phyloP scores from a whole-genome alignment of 23 tunicate genomes.

The Clavelina lepadiformis region DNA sequence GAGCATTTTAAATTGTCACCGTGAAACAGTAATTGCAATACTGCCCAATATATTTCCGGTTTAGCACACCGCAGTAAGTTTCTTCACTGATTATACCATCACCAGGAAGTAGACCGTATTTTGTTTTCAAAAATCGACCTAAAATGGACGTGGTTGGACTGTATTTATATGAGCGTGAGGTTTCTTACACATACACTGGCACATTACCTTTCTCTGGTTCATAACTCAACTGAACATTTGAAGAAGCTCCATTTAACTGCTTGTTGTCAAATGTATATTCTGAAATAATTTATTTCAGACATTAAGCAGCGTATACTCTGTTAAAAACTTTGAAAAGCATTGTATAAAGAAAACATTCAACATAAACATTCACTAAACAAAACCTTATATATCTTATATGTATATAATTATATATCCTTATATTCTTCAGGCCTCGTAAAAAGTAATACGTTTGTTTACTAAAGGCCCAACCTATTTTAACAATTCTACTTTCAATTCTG shows the following conservation, averaged over 20 bases:
- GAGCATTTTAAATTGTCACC: slow-evolving; percentile 6
- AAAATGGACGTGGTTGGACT: no score
- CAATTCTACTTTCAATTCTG: no score
- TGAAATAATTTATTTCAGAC: no score
- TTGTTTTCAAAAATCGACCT: slow-evolving; percentile 40
- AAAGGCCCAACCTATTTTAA: no score
- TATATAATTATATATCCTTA: no score
- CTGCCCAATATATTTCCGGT: background rate
- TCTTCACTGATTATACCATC: slow-evolving; percentile 18
- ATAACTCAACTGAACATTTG: background rate
- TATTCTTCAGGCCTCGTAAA: no score
- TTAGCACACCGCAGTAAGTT: slow-evolving; percentile 23
- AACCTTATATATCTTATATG: no score
- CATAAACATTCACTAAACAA: no score
- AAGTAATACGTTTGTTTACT: no score
- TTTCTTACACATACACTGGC: background rate
- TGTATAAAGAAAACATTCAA: background rate
- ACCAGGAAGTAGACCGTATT: slow-evolving; percentile 9
- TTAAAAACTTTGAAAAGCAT: background rate
- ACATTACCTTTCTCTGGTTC: slow-evolving; percentile 16
- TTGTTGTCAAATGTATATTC: no score
- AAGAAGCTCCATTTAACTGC: slow-evolving; percentile 8
- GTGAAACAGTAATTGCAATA: slow-evolving; percentile 40
- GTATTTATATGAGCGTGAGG: background rate
- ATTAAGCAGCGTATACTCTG: no score